These are phyloP conservation scores for Nothura maculosa DNA, from an alignment of 2,797 vertebrate genomes.

Conservation along the genomic window DNA sequence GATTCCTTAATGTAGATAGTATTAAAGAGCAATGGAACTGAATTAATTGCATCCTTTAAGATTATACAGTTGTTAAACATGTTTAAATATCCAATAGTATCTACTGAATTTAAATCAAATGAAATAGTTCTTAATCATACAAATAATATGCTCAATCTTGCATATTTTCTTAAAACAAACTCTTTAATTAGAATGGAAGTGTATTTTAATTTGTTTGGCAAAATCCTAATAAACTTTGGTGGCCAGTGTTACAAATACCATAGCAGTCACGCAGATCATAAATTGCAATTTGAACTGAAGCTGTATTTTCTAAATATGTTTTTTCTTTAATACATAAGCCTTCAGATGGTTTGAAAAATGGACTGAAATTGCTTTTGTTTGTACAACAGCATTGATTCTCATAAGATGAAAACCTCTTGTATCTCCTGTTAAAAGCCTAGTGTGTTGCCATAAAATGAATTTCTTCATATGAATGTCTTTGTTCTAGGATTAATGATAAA, in stretches of 20 bases:
- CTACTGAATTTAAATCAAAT: neutral
- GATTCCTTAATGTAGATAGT: neutral
- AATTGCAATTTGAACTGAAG: neutral
- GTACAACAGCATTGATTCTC: neutral
- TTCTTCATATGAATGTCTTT: slow-evolving; percentile 11
- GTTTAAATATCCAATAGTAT: neutral
- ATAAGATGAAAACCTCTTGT: slow-evolving; percentile 3
- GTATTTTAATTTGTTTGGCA: neutral
- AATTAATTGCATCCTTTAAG: neutral
- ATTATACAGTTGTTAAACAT: neutral
- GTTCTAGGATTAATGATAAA: slow-evolving; percentile 23
- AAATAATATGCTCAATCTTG: neutral
- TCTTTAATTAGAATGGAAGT: neutral
- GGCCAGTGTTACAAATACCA: neutral
- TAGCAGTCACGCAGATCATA: neutral
- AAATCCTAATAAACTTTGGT: neutral
- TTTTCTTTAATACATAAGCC: neutral
- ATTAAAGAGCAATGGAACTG: neutral
- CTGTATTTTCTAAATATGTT: neutral
- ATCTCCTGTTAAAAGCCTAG: slow-evolving; percentile 21
- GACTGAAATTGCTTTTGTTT: slow-evolving; percentile 23
- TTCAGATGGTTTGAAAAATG: slow-evolving; percentile 37
- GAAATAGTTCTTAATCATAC: rapidly evolving
- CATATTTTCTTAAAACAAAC: neutral
- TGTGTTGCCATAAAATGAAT: slow-evolving; percentile 4